These are phyloP conservation scores for Threskiornis aethiopicus DNA, from an alignment of 2,797 vertebrate species.

Conservation along the genomic window DNA sequence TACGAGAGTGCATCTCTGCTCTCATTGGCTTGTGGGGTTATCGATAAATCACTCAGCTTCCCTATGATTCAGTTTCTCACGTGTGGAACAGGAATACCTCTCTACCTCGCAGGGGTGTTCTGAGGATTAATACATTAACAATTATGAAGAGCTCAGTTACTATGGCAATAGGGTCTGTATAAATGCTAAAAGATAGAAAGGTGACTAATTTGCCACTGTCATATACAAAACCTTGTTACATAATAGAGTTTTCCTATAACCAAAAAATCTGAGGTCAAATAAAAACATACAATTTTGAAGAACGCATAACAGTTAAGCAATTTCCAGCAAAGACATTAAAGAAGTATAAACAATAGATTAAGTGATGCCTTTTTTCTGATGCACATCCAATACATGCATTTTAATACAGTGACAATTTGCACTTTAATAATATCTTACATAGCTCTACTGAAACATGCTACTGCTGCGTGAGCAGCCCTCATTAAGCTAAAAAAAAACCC, in stretches of 20 bases:
- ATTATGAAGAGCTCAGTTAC: constrained; percentile 52
- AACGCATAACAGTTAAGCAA: not conserved
- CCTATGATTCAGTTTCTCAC: not conserved
- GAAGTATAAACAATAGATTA: not conserved
- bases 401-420: not conserved
- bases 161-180: constrained; percentile 56
- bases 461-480: not conserved
- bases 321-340: not conserved
- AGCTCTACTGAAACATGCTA: not conserved
- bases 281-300: not conserved
- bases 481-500: not conserved
- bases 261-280: not conserved
- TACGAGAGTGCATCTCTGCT: not conserved
- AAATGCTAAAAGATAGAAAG: constrained; percentile 56
- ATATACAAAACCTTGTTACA: constrained; percentile 11
- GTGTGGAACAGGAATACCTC: not conserved
- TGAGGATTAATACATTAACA: constrained; percentile 48
- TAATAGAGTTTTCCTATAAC: not conserved
- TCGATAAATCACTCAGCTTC: not conserved
- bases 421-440: not conserved
- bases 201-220: constrained; percentile 52
- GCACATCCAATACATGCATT: not conserved
- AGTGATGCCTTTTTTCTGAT: not conserved
- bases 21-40: not conserved
- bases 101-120: constrained; percentile 9